Evolutionary conservation across 2,113 vertebrate species (phyloP).

Genomic region (Lepisosteus osseus): DNA sequence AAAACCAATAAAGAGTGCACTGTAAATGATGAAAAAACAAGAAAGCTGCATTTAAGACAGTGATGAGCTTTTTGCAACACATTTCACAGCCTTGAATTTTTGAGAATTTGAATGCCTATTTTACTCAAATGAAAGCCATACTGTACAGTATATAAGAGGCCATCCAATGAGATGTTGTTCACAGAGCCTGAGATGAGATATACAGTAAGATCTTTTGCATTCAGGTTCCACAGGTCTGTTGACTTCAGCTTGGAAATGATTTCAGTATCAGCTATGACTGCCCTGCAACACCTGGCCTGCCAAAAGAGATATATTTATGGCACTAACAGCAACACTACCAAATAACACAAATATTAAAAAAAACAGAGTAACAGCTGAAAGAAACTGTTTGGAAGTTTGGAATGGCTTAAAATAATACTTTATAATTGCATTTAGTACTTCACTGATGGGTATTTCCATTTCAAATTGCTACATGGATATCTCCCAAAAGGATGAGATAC

Average conservation of each 20-base stretch:
- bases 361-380: slow-evolving; percentile 41
- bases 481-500: too few relatives aligned
- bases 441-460: too few relatives aligned
- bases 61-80: slow-evolving; percentile 15
- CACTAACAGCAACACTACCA: slow-evolving; percentile 40
- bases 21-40: neutral
- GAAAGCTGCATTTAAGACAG: neutral
- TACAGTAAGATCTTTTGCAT: slow-evolving; percentile 56
- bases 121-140: slow-evolving; percentile 65
- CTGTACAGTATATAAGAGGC: slow-evolving; percentile 54
- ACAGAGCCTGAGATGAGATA: slow-evolving; percentile 61
- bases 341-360: slow-evolving; percentile 2
- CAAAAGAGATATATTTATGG: slow-evolving; percentile 58
- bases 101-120: slow-evolving; percentile 60
- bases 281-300: slow-evolving; percentile 64
- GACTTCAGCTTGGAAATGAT: slow-evolving; percentile 65
- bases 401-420: too few relatives aligned
- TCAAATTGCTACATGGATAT: too few relatives aligned
- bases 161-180: slow-evolving; percentile 64
- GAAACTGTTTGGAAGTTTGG: neutral
- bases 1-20: neutral
- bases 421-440: too few relatives aligned
- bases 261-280: slow-evolving; percentile 58
- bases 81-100: slow-evolving; percentile 30
- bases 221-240: slow-evolving; percentile 49